Evolutionary conservation across 2,888 invertebrate species (phyloP), one percentile per base, ranked within the genome.

Genomic region (Sminthurinus aureus): DNA sequence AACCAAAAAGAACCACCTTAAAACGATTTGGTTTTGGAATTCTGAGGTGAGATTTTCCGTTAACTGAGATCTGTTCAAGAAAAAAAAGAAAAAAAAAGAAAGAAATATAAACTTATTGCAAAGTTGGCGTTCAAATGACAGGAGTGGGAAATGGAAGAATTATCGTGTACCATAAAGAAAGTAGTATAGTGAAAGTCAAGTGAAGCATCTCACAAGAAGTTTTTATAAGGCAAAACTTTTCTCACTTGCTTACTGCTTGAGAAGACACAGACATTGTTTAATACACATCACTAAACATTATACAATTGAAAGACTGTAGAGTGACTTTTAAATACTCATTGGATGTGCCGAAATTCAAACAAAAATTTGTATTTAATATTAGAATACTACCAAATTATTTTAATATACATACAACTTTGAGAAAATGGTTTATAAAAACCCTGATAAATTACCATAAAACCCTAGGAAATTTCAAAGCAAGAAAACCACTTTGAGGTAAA

Each of bases 1-100:
- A 85, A 69, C 89, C 88, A 84, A 88, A 88, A 12, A 89, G 85
- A 51, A 89, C 86, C 24, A 88, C 89, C 84, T 89, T 89, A 71
- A 86, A 86, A 50, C 88, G 85, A 79, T 86, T 86, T 20, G 88
- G 87, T 58, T 89, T 86, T 2, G 87, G 88, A 58, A 89, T 88
- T 82, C 85, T 85, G 15, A 89, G 86, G 79, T 87, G 87, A 24
- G 87, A 83, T 74, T 79, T 84, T 12, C 88, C 89, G 81, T 89
- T 89, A 22, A 89, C 89, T 69, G 85, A 88, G 80, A 89, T 89
- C 89, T 89, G 84, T 22, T 83, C 84, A 79, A 64, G 74, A 77
- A 51, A 80, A 13, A 73, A 22, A 75, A 79, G 52, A 79, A 67
- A 22, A 74, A n/a, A 76, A n/a, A 79, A 51, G 52, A 71, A 12